Evolutionary conservation across 1,140 invertebrate genomes (phyloP), one percentile per base, ranked within the genome.

Genomic region (Geopemphigus sp.): DNA sequence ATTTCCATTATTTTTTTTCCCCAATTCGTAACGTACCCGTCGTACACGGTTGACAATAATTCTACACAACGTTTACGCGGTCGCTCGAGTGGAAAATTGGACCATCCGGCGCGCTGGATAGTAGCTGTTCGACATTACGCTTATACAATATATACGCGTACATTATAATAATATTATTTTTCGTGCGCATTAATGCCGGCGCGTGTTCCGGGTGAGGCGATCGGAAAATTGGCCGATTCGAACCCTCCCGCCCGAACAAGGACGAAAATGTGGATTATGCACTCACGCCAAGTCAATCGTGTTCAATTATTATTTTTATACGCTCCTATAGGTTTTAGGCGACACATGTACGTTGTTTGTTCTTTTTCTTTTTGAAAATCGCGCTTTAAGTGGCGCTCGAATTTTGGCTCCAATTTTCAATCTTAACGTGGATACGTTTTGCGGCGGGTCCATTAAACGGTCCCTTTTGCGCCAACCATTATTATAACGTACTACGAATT

Each of bases 71-170:
- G 74, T 78, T 78, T 78, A 78, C 74, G 56, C 57, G 56, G 32
- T 61, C 74, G 39, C n/a, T 63, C 74, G 74, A 78, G 74, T 61
- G 74, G 74, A 78, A 78, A 78, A 78, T 78, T 78, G 24, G 56
- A 78, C 57, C 56, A 78, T 78, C 74, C 74, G 74, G 74, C 57
- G 24, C 32, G 32, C 32, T 8, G 3, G 32, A 39, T 39, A n/a
- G 15, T 15, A 29, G 24, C 4, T 11, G 24, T 59, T 54, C 53
- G 53, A 17, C 19, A 54, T 19, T 2, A 56, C 19, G 19, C 19
- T n/a, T 39, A 39, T 8, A 22, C 12, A 22, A n/a, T n/a, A n/a
- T n/a, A n/a, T n/a, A n/a, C 19, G 14, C 0, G 14, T 24, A 47
- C n/a, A 68, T 47, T 15, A 47, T 22, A 15, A n/a, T 47, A 68